phyloP scores from a whole-genome alignment of 2,888 invertebrate genomes.

The Sinopyrophorus schimmeli region DNA sequence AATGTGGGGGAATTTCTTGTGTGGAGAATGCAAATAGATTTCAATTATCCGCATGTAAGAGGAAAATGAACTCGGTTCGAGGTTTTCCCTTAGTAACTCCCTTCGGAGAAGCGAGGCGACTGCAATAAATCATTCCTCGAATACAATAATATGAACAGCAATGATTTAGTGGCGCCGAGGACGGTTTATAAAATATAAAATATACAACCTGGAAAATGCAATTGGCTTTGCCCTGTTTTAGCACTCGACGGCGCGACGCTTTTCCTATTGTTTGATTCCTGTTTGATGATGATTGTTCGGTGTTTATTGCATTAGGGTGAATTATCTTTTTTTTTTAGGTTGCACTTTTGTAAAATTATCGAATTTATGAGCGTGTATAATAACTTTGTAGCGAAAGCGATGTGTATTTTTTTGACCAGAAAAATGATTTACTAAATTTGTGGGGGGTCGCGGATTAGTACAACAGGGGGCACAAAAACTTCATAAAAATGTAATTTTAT shows the following conservation, averaged over 20 bases:
- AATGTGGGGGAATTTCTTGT: constrained; percentile 11
- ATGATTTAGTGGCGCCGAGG: constrained; percentile 45
- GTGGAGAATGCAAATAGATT: constrained; percentile 24
- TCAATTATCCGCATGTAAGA: constrained; percentile 18
- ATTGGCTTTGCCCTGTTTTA: constrained; percentile 39
- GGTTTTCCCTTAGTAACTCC: constrained; percentile 31
- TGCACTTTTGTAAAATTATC: too few species aligned
- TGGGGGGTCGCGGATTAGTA: too few species aligned
- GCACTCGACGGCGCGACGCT: constrained; percentile 33
- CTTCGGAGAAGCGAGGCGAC: constrained; percentile 27
- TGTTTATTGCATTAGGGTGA: too few species aligned
- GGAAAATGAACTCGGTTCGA: constrained; percentile 14
- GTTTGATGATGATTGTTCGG: too few species aligned
- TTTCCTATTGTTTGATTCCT: too few species aligned
- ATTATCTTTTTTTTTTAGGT: too few species aligned
- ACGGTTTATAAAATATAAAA: constrained; percentile 45
- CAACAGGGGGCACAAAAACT: too few species aligned
- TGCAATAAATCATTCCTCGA: constrained; percentile 44
- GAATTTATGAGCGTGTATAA: too few species aligned
- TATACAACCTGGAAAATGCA: constrained; percentile 43
- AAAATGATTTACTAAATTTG: too few species aligned
- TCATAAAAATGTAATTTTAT: too few species aligned
- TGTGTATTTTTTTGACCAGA: too few species aligned
- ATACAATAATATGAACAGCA: constrained; percentile 45
- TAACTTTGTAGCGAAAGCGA: too few species aligned